phyloP scores from a whole-genome alignment of 2,113 vertebrate genomes.

The Emydocephalus ijimae region DNA sequence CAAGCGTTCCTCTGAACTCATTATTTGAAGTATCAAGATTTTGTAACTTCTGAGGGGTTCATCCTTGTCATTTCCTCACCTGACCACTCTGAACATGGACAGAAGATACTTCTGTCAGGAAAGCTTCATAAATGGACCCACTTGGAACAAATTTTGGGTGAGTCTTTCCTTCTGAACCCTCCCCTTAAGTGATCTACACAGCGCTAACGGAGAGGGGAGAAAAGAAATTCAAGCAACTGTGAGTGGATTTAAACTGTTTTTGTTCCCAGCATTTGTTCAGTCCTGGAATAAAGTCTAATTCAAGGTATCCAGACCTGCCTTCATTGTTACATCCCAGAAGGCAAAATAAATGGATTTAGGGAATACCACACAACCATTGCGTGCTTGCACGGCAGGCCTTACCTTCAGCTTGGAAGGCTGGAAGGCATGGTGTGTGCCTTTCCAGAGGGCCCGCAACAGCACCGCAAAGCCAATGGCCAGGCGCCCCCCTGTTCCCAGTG shows the following conservation, averaged over 20 bases:
- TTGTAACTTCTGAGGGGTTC: not conserved
- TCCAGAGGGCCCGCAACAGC: constrained; percentile 91
- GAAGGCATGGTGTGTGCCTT: constrained; percentile 95
- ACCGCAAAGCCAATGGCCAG: constrained; percentile 94
- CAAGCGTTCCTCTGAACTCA: not conserved
- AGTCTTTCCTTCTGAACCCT: not conserved
- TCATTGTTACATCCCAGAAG: not conserved
- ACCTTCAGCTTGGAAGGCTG: constrained; percentile 98
- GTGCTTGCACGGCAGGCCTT: not conserved
- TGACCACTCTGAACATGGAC: not conserved
- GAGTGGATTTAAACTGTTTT: not conserved
- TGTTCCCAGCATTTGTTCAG: not conserved
- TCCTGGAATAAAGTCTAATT: not conserved
- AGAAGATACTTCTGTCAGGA: not conserved
- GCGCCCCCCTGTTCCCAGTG: constrained; percentile 89
- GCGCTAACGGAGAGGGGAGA: not conserved
- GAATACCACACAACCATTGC: not conserved
- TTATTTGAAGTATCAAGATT: not conserved
- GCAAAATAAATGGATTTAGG: not conserved
- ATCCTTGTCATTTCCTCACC: not conserved
- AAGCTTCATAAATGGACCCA: not conserved
- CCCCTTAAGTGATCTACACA: not conserved
- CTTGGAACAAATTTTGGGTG: not conserved
- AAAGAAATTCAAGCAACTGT: not conserved
- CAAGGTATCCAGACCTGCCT: too few relatives aligned